Evolutionary conservation across 2,797 vertebrate genomes (phyloP), one percentile per base, ranked within the genome.

Genomic region (Enoplosus armatus): DNA sequence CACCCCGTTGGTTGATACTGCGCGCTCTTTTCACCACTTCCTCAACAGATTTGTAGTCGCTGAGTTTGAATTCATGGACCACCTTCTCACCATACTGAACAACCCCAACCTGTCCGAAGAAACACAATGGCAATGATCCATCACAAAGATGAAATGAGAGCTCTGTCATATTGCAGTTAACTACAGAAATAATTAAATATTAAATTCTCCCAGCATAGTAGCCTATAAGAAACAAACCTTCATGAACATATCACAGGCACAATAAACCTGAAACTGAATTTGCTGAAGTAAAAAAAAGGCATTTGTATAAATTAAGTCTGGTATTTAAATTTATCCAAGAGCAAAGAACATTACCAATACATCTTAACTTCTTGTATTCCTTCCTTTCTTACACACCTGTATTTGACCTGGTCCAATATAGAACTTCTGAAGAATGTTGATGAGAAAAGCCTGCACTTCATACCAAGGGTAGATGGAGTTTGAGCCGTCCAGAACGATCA

Each of bases 381-480:
- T 26, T 67, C 18, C 33, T 62, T 67, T 68, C 33, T 55, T 39
- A 7, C 93, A 89, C 84, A 99, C 98, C 96, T 99, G 98, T 85
- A 99, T 99, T 94, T 99, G 98, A 43, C 98, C 98, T 0, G 98
- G 98, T 78, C 97, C 98, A 0, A 99, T 96, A 75, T 99, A 97
- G 82, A 99, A 99, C 92, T 99, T 99, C 90, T 99, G 97, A 60
- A 99, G 94, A 91, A 99, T 97, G 90, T 98, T 99, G 87, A 99
- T 99, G 86, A 99, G 97, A 94, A 99, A 99, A 87, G 97, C 96
- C 81, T 99, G 98, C 29, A 99, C 98, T 86, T 99, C 98, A 54
- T 96, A 96, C 98, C 98, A 99, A 3, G 98, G 98, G 75, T 99
- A 99, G 79, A 99, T 99, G 86, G 98, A 99, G 94, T 99, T 99